These are phyloP conservation scores for Willowsia nigromaculata DNA, from an alignment of 2,888 invertebrate genomes.

Conservation along the genomic window DNA sequence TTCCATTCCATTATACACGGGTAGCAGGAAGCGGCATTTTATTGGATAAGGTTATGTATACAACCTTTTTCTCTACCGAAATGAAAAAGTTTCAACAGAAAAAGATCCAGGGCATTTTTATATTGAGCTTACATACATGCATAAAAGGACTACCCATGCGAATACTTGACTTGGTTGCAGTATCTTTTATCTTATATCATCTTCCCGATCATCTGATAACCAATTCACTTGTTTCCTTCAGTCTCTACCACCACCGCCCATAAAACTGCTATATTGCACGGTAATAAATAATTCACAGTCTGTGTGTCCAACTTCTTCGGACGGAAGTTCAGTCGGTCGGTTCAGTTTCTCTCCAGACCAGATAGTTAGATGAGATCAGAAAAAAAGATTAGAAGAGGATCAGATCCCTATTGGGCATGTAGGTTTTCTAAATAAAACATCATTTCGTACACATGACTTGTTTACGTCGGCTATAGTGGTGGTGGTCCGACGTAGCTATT, in stretches of 20 bases:
- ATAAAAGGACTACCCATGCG: background rate
- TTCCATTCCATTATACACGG: background rate
- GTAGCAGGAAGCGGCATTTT: background rate
- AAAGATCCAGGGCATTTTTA: background rate
- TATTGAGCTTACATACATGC: background rate
- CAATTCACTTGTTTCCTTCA: background rate
- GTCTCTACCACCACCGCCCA: background rate
- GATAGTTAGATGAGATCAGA: too few species aligned
- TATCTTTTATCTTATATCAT: slow-evolving; percentile 1
- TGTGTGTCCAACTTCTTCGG: background rate
- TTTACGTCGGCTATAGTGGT: background rate
- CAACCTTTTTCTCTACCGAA: background rate
- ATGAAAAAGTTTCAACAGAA: slow-evolving; percentile 25
- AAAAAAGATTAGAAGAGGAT: background rate
- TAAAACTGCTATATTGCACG: slow-evolving; percentile 32
- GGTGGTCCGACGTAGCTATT: too few species aligned
- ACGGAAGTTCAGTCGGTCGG: slow-evolving; percentile 3
- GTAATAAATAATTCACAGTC: slow-evolving; percentile 40
- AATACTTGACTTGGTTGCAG: background rate
- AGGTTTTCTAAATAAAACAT: background rate
- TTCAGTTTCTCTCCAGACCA: too few species aligned
- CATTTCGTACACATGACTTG: background rate
- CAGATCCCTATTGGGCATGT: background rate
- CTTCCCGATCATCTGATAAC: background rate
- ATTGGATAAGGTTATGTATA: slow-evolving; percentile 55